A percentile compares a stretch with the other conserved stretches of the same genome.
phyloP scores from a whole-genome alignment of 2,797 vertebrate species.

The Salarias fasciatus region DNA sequence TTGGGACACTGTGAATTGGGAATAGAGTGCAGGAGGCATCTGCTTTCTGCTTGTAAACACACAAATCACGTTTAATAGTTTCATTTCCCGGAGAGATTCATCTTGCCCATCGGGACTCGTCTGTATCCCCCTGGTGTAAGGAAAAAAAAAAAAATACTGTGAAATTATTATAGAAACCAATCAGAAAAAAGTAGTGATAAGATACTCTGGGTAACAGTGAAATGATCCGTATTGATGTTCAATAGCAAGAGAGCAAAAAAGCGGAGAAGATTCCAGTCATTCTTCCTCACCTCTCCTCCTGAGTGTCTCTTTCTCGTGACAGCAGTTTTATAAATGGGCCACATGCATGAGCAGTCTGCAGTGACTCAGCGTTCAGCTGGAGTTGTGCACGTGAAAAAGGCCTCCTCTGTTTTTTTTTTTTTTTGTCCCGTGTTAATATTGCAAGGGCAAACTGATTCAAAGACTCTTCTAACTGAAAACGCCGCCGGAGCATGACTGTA shows the following conservation, averaged over 20 bases:
- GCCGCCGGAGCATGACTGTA: neutral
- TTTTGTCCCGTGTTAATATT: neutral
- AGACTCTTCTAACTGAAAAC: neutral
- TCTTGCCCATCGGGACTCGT: no score
- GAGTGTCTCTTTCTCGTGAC: neutral
- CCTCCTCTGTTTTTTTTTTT: no score
- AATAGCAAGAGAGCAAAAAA: neutral
- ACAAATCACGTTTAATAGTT: neutral
- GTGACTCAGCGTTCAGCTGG: conserved; percentile 18
- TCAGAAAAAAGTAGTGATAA: neutral
- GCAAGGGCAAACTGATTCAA: neutral
- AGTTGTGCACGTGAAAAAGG: neutral
- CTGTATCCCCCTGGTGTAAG: neutral
- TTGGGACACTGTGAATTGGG: neutral
- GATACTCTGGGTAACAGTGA: neutral
- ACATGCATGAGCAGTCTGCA: conserved; percentile 6
- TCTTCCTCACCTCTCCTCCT: neutral
- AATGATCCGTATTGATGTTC: neutral
- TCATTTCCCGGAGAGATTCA: neutral
- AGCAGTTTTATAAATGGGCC: neutral
- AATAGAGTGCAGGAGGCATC: neutral
- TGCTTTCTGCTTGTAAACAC: neutral
- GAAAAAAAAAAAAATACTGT: neutral
- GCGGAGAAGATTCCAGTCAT: neutral
- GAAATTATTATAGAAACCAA: neutral